Base-by-base conservation (phyloP, 2,113 vertebrate species). In the Xiphorhynchus elegans region DNA sequence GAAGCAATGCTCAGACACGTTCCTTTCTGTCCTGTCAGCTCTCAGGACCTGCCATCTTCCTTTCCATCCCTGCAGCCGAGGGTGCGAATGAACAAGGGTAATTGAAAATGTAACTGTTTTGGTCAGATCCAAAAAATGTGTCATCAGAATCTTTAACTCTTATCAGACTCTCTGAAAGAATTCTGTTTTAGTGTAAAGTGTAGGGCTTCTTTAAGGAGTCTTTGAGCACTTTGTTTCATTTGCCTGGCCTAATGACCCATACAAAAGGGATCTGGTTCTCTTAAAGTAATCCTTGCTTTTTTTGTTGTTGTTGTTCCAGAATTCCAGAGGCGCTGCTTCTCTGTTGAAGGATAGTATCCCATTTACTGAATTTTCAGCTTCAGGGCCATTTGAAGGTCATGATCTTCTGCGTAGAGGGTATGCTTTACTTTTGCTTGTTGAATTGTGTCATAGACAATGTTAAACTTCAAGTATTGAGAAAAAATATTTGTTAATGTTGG, bases 331-430 rank as follows among this genome's bases (percentile, higher is more conserved):
- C 37, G 80, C 98, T 85, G 93, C 98, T 91, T 98, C 98, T 66
- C 98, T 99, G 93, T 95, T 99, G 81, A 99, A 99, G 94, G 99
- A 99, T 97, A 99, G 98, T 64, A 98, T 99, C 67, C 98, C 99
- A 11, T 95, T 99, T 80, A 87, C 97, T 24, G 99, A 99, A 4
- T 98, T 99, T n/a, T 98, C 98, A 91, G 97, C 98, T 31, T 95
- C 97, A 50, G 99, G 98, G 66, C 86, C 98, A 2, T 99, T 98
- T 88, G 99, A 99, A 60, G 97, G 98, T 39, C 98, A 98, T 77
- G 99, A 99, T 97, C 97, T 99, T 67, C 97, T 99, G 47, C 98
- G 98, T 7, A 98, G 97, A 94, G 99, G 99, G 99, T 99, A 90
- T 5, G 78, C 70, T 64, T 72, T 81, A 6, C 14, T 82, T 56